Base-by-base conservation (phyloP, 2,113 vertebrate genomes). In the Mesoclemmys tuberculata region DNA sequence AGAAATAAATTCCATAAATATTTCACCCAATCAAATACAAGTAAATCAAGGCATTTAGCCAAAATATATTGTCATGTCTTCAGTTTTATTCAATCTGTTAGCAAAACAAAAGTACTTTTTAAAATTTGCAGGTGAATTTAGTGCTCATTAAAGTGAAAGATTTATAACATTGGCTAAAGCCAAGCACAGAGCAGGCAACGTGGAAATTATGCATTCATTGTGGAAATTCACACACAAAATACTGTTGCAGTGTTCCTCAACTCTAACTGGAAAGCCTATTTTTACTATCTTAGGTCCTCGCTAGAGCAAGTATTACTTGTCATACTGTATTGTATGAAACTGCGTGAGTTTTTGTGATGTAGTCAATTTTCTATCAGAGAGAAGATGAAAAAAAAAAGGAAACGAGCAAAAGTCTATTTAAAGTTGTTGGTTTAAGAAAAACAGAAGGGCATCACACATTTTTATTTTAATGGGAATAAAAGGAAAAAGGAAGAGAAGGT, bases 1-100 rank as follows among this genome's bases (percentile, higher is more conserved):
- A 95, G 85, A 84, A 90, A 96, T 96, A 93, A 95, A 96, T 95
- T 97, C 97, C 85, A 97, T 38, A 90, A 93, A 94, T 95, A 92
- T 75, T 95, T 96, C 75, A 85, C 58, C 68, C 85, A 94, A 96
- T 81, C 92, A 89, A 9, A 80, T 90, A 58, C 87, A 94, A 71
- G 92, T 75, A 95, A 92, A 88, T 83, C 64, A 41, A 91, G 87
- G 58, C 8, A 64, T 80, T 93, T 84, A 95, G 85, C 46, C 85
- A 81, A 84, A 92, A 48, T 79, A 82, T 93, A 46, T 97, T 88
- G 54, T 93, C 74, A 86, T 44, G 88, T 93, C 92, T 95, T 95
- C 90, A 88, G 46, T 58, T 81, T 94, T 91, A 44, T 58, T 84
- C n/a, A 58, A 52, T 74, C 14, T 82, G 31, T 78, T 24, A 56